Conservation (phyloP, 1,140 invertebrate species). For the Grapholita molesta region DNA sequence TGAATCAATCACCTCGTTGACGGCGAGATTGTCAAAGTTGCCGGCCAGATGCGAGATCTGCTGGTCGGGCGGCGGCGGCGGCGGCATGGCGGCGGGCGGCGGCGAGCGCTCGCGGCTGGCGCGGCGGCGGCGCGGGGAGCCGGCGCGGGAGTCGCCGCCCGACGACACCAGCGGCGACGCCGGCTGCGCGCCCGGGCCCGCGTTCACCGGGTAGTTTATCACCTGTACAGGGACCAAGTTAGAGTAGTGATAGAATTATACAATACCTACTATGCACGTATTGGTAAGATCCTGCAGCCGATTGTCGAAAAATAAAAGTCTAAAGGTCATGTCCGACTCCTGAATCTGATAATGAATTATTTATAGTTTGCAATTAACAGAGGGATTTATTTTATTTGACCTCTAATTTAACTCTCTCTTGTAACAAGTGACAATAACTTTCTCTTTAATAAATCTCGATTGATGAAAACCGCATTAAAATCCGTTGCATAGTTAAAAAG, state of each 20-base stretch:
- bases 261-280: no score
- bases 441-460: no score
- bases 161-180: slow-evolving; percentile 80
- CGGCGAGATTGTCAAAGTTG: slow-evolving; percentile 57
- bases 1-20: slow-evolving; percentile 59
- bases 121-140: slow-evolving; percentile 78
- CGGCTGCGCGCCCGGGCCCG: slow-evolving; percentile 43
- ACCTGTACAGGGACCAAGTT: slow-evolving; percentile 52
- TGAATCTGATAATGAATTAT: no score
- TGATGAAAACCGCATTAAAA: no score
- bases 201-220: slow-evolving; percentile 52
- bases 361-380: no score
- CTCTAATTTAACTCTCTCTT: no score
- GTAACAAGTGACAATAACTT: no score
- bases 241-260: background rate
- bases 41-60: slow-evolving; percentile 68
- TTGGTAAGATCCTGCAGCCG: no score
- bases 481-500: no score
- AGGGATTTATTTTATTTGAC: no score
- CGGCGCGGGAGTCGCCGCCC: slow-evolving; percentile 79
- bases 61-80: slow-evolving; percentile 62
- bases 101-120: slow-evolving; percentile 75
- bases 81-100: slow-evolving; percentile 44
- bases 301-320: no score
- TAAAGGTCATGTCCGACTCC: no score